Evolutionary conservation across 2,888 invertebrate species (phyloP).

Genomic region (Octodonta nipae): DNA sequence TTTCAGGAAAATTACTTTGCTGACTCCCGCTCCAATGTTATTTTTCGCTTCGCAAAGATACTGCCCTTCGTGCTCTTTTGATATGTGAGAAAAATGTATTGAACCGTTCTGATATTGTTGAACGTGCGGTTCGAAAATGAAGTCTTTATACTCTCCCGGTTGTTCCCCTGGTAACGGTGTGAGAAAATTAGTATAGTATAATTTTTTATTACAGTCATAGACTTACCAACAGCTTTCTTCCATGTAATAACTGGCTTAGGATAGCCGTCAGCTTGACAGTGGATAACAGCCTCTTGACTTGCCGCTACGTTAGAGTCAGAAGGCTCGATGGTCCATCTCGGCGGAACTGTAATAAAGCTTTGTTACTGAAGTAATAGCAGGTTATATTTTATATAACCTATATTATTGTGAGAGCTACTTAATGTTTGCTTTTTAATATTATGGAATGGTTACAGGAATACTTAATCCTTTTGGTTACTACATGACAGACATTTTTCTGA

Average conservation of each 20-base stretch:
- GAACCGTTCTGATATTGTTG: conserved; percentile 72
- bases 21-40: conserved; percentile 78
- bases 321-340: conserved; percentile 78
- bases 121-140: conserved; percentile 65
- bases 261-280: conserved; percentile 85
- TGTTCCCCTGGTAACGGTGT: conserved; percentile 44
- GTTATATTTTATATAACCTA: no score
- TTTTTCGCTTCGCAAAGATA: conserved; percentile 90
- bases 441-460: no score
- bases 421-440: no score
- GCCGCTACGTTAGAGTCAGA: conserved; percentile 69
- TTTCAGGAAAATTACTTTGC: conserved; percentile 80
- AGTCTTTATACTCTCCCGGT: conserved; percentile 71
- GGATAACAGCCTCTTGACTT: conserved; percentile 68
- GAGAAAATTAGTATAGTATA: not conserved
- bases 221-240: conserved; percentile 77
- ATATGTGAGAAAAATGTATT: conserved; percentile 66
- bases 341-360: conserved; percentile 62
- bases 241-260: conserved; percentile 78
- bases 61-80: conserved; percentile 78
- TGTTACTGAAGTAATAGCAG: no score
- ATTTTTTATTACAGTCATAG: no score
- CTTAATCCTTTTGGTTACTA: no score
- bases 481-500: no score
- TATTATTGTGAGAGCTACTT: no score